Percentiles rank a stretch among this genome's conserved stretches.
Conservation (phyloP, 92 coral and sea anemone genomes). For the Zoanthus solanderi region DNA sequence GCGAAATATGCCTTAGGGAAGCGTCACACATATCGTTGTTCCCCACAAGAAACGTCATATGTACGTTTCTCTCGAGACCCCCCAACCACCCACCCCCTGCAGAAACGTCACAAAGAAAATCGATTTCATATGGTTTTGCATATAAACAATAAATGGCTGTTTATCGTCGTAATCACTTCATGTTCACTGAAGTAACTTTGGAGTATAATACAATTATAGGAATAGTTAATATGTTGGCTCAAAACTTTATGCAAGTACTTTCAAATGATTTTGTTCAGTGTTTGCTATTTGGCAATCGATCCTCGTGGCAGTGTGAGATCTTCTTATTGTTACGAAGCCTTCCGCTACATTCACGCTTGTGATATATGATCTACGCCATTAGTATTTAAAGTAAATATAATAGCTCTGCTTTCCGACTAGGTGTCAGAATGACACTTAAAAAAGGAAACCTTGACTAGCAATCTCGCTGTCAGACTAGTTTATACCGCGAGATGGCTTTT, state of each 20-base stretch:
- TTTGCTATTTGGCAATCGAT: conserved; percentile 10
- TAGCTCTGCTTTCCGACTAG: not conserved
- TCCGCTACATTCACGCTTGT: not conserved
- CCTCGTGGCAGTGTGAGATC: conserved; percentile 1
- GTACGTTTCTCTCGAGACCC: not conserved
- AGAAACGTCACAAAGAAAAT: conserved; percentile 5
- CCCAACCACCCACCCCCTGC: conserved; percentile 4
- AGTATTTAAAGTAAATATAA: not conserved
- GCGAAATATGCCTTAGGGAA: not conserved
- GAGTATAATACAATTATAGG: conserved; percentile 9
- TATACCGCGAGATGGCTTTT: not conserved
- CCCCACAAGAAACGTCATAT: not conserved
- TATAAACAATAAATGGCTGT: not conserved
- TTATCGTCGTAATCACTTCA: not conserved
- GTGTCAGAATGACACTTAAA: not conserved
- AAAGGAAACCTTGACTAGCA: not conserved
- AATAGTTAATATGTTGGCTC: not conserved
- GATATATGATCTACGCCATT: not conserved
- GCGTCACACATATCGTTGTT: conserved; percentile 6
- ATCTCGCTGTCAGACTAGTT: not conserved
- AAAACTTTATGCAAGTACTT: not conserved
- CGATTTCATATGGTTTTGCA: not conserved
- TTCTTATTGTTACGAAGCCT: not conserved
- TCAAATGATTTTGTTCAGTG: conserved; percentile 10
- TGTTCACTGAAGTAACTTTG: conserved; percentile 14